Base-by-base conservation (phyloP, 2,113 vertebrate genomes). In the Scytalopus superciliaris region DNA sequence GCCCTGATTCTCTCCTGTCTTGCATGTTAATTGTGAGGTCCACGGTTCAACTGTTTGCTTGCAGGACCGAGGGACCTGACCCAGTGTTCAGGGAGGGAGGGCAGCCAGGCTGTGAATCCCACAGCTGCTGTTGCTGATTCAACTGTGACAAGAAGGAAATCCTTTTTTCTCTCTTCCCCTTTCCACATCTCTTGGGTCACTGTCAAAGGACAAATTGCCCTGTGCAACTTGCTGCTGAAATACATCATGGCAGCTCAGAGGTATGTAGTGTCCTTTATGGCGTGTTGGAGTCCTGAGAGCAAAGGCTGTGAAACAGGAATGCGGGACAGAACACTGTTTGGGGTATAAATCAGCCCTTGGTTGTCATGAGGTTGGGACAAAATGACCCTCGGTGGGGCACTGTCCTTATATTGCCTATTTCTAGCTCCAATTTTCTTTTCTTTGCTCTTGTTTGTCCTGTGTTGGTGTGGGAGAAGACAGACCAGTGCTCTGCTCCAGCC, bases 11-110 rank as follows among this genome's bases (percentile, higher is more conserved):
- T 86, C 81, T 76, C 39, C 60, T 87, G 73, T 85, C 87, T 86
- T 2, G 55, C 95, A 96, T 94, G 75, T 93, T 96, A 96, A 97
- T 97, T 12, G 49, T 35, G 45, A 64, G 88, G 63, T 31, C 81
- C 33, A 13, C 3, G 10, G 78, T 76, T 83, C 56, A 77, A 6
- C 37, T 53, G 33, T 37, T 74, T 3, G 3, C 19, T 49, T 56
- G 28, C 53, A 55, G 62, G 87, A 82, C 76, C 3, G 0, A 74
- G 94, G 85, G 87, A 93, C 82, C 82, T 94, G 93, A 90, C 90
- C 94, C 59, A 9, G 4, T 42, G 18, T 30, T 37, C 0, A 0
- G 57, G 57, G 57, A 85, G 44, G 44, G 67, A 84, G 66, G 45
- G 72, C 37, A 83, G 42, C 75, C 45, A 30, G 83, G 50, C 59